Percentiles rank a stretch among this genome's conserved stretches.
phyloP scores from a whole-genome alignment of 2,888 invertebrate genomes.

The Drosophila longiperda region DNA sequence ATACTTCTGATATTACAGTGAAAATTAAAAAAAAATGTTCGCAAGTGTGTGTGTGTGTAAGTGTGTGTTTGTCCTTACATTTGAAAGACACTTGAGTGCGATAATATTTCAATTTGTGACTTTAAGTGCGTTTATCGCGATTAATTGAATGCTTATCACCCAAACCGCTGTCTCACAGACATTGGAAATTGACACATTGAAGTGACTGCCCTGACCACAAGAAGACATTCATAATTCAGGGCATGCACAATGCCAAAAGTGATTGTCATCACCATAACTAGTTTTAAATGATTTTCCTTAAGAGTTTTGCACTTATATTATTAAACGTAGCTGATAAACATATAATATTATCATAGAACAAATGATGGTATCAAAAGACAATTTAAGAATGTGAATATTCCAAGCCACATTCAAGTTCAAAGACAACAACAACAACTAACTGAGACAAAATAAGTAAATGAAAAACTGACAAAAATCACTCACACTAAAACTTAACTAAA shows the following conservation, averaged over 20 bases:
- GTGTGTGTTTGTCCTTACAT: slow-evolving; percentile 6
- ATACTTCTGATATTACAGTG: background rate
- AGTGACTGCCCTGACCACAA: slow-evolving; percentile 12
- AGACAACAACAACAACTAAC: slow-evolving; percentile 36
- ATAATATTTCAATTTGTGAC: slow-evolving; percentile 33
- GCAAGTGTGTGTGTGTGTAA: background rate
- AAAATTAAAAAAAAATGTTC: background rate
- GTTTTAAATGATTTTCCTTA: background rate
- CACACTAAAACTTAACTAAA: slow-evolving; percentile 19
- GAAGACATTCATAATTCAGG: slow-evolving; percentile 13
- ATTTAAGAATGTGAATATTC: slow-evolving; percentile 27
- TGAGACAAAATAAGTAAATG: slow-evolving; percentile 2
- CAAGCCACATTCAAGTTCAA: slow-evolving; percentile 55
- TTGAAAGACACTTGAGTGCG: slow-evolving; percentile 8
- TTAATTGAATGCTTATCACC: slow-evolving; percentile 31
- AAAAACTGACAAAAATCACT: slow-evolving; percentile 16
- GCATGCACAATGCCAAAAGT: slow-evolving; percentile 5
- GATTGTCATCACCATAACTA: background rate
- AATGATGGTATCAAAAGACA: slow-evolving; percentile 11
- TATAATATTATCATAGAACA: slow-evolving; percentile 4
- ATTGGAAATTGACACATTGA: slow-evolving; percentile 18
- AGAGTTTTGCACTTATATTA: background rate
- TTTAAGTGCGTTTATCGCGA: slow-evolving; percentile 30
- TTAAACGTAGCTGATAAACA: background rate
- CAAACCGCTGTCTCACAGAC: slow-evolving; percentile 4